Evolutionary conservation across 1,140 invertebrate genomes (phyloP).

Genomic region (Vollenhovia emeryi): DNA sequence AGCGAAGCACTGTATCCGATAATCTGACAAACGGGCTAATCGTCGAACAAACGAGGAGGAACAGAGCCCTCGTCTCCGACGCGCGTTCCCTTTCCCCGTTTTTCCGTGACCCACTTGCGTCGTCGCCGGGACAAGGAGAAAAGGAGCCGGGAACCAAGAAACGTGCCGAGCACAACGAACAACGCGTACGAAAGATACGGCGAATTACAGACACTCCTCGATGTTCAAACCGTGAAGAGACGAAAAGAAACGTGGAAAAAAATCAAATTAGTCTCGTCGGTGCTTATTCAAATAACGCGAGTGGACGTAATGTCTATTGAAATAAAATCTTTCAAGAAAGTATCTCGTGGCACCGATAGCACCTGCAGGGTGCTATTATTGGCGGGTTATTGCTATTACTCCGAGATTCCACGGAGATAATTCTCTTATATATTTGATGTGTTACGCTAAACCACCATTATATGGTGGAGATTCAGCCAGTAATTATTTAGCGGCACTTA

Average conservation of each 20-base stretch:
- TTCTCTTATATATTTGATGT: not conserved
- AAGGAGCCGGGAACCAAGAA: conserved; percentile 1
- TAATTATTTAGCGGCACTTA: conserved; percentile 55
- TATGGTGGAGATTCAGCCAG: not conserved
- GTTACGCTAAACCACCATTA: not conserved
- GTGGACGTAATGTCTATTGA: not conserved
- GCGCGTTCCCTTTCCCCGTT: not conserved
- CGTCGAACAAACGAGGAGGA: conserved; percentile 6
- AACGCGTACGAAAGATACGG: not conserved
- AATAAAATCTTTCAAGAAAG: not conserved
- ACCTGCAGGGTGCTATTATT: not conserved
- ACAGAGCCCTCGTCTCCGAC: not conserved
- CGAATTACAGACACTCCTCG: not conserved
- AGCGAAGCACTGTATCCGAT: not conserved
- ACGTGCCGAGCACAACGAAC: not conserved
- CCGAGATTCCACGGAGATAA: not conserved
- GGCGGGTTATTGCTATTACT: no score
- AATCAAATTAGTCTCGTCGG: not conserved
- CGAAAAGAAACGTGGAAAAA: not conserved
- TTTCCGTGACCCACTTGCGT: conserved; percentile 26
- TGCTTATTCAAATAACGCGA: not conserved
- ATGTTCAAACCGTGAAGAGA: not conserved
- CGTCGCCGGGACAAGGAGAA: not conserved
- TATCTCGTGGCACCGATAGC: not conserved
- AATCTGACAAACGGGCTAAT: conserved; percentile 20